Base-by-base conservation (phyloP, 2,888 invertebrate genomes). In the Ischnura elegans region DNA sequence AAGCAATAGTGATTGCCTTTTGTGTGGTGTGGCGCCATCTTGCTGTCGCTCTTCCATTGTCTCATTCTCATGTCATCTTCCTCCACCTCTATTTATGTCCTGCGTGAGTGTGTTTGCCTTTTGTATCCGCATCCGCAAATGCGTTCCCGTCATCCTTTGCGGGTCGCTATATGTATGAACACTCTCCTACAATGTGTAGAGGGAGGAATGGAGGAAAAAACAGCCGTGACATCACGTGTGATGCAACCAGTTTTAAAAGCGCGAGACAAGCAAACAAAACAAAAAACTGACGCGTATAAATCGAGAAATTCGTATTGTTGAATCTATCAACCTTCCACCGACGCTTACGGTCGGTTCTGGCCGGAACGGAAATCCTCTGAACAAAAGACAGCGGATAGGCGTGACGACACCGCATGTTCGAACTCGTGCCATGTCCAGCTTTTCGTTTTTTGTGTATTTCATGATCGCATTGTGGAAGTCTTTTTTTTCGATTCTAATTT, bases 101-200 rank as follows among this genome's bases (percentile, higher is more conserved):
- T n/a, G n/a, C n/a, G 61, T n/a, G n/a, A n/a, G 61, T 10, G 51
- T 61, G 61, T 61, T 61, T 61, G 61, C 61, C 61, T 61, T 61
- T 61, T 61, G 61, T 61, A 61, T 61, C 61, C n/a, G n/a, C 61
- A 3, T 61, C 61, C 61, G 2, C 61, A n/a, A 8, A n/a, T 61
- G 61, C n/a, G 19, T 61, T 51, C 51, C 51, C 51, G 51, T 51
- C 51, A 51, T 51, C 51, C 51, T 19, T 51, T 51, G 51, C 51
- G 51, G 13, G 51, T 19, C 51, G 51, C 51, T 51, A 19, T 5
- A 51, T 51, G 51, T 5, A 51, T 51, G 51, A 51, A 51, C 8
- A 5, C 47, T 13, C 51, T 19, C 51, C 51, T 5, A 13, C 51
- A 19, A 6, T 51, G 2, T 13, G 19, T 19, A 8, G 47, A 47